Evolutionary conservation across 1,140 invertebrate species (phyloP).

Genomic region (Drosophila suzukii): DNA sequence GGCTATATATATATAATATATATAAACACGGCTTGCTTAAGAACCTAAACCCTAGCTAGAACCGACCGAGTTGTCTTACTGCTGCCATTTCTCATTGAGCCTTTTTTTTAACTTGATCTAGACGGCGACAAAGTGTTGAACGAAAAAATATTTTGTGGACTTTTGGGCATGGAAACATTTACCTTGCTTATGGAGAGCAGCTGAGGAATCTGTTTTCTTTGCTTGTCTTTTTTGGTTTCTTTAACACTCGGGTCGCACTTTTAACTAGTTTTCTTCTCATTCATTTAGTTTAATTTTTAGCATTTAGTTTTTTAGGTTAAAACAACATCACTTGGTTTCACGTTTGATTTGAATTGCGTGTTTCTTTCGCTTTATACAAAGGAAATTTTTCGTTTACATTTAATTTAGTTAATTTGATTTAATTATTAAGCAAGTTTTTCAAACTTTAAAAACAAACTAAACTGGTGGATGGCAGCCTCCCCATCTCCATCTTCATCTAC

Average conservation of each 20-base stretch:
- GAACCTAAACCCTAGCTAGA: slow-evolving; percentile 70
- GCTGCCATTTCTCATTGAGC: slow-evolving; percentile 17
- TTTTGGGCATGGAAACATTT: slow-evolving; percentile 44
- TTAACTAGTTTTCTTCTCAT: slow-evolving; percentile 43
- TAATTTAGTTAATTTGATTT: slow-evolving; percentile 62
- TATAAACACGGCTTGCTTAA: slow-evolving; percentile 72
- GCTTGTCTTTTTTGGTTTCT: slow-evolving; percentile 47
- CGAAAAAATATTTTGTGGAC: slow-evolving; percentile 51
- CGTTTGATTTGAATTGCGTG: slow-evolving; percentile 81
- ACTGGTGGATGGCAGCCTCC: slow-evolving; percentile 42
- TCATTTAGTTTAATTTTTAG: slow-evolving; percentile 66
- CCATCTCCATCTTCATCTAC: slow-evolving; percentile 9
- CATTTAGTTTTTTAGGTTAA: slow-evolving; percentile 71
- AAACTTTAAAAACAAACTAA: slow-evolving; percentile 67
- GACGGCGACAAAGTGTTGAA: slow-evolving; percentile 52
- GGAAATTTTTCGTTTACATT: slow-evolving; percentile 43
- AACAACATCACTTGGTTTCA: slow-evolving; percentile 84
- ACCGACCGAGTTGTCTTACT: slow-evolving; percentile 34
- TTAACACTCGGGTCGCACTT: slow-evolving; percentile 71
- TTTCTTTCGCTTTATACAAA: slow-evolving; percentile 46
- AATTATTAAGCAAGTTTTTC: slow-evolving; percentile 73
- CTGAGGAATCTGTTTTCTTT: slow-evolving; percentile 48
- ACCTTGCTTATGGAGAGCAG: slow-evolving; percentile 51
- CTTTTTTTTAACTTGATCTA: slow-evolving; percentile 47
- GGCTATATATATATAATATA: slow-evolving; percentile 70